Evolutionary conservation across 2,113 vertebrate species (phyloP).

Genomic region (Sciurus niger): DNA sequence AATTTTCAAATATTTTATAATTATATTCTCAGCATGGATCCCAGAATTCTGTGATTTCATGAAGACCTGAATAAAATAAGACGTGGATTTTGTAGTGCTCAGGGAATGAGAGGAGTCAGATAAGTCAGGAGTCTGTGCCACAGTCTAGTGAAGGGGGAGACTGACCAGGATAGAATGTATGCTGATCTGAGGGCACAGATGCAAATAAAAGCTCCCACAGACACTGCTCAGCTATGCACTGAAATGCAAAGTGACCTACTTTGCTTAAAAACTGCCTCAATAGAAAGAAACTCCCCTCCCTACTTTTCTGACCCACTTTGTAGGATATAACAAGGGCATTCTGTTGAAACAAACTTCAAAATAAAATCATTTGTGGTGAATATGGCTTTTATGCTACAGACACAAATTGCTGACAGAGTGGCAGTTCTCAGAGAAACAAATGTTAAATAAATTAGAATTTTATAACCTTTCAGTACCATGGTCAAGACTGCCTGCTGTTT

Average conservation of each 20-base stretch:
- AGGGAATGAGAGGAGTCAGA: background rate
- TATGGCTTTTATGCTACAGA: background rate
- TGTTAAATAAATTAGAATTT: slow-evolving; percentile 17
- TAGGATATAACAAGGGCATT: slow-evolving; percentile 19
- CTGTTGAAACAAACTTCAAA: slow-evolving; percentile 49
- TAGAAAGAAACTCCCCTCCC: background rate
- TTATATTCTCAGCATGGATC: background rate
- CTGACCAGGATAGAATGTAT: background rate
- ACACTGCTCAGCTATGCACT: background rate
- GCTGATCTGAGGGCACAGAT: background rate
- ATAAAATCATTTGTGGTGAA: slow-evolving; percentile 41
- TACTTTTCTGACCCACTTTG: background rate
- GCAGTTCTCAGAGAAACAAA: slow-evolving; percentile 51
- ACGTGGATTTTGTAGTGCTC: background rate
- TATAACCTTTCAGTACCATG: background rate
- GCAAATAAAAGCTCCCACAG: background rate
- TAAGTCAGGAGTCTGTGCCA: background rate
- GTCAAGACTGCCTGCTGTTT: background rate
- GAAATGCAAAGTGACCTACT: background rate
- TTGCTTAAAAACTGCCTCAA: background rate
- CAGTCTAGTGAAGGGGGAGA: background rate
- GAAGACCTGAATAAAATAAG: slow-evolving; percentile 3
- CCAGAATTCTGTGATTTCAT: background rate
- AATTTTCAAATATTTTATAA: background rate
- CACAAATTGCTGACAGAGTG: slow-evolving; percentile 8